Evolutionary conservation across 2,113 vertebrate species (phyloP), one percentile per base, ranked within the genome.

Genomic region (Brachyistius frenatus): DNA sequence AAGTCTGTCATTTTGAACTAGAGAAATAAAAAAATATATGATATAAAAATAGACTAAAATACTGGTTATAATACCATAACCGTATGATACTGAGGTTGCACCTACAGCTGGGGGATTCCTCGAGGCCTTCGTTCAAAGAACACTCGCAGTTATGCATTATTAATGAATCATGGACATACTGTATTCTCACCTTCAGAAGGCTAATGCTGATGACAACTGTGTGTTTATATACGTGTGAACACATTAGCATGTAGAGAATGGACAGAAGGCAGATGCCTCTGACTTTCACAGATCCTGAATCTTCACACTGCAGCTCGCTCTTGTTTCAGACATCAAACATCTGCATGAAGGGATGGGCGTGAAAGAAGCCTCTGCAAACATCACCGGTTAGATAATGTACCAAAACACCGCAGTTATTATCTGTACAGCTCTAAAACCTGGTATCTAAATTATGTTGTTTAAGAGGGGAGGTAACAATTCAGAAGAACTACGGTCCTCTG

Each of bases 141-240:
- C 76, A 85, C 75, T 54, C 56, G n/a, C n/a, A 0, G 0, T 16
- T 49, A 79, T 89, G 63, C 47, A 88, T 93, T 84, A 88, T 86
- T 87, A 86, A 90, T 85, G 73, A 56, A 63, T 64, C 55, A 57
- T 30, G 62, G 67, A 75, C 73, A 73, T 60, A 68, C 68, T 68
- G 74, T 2, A 64, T 62, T 5, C 64, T 84, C 73, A 69, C 53
- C 76, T 73, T 75, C 73, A 67, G 79, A 83, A 80, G 82, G 36
- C 44, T 11, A 81, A 86, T 61, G 35, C 33, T 30, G 10, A 14
- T 60, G 69, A 66, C 49, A 57, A 67, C 49, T 62, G 65, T 64
- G 39, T 67, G 50, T 85, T 65, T 82, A 64, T 66, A 58, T 58
- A 50, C 35, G 64, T 70, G 74, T 66, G 73, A 64, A 74, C 1